A percentile compares a stretch with the other conserved stretches of the same genome.
phyloP scores from a whole-genome alignment of 2,113 vertebrate genomes.

The Onychorhynchus coronatus region DNA sequence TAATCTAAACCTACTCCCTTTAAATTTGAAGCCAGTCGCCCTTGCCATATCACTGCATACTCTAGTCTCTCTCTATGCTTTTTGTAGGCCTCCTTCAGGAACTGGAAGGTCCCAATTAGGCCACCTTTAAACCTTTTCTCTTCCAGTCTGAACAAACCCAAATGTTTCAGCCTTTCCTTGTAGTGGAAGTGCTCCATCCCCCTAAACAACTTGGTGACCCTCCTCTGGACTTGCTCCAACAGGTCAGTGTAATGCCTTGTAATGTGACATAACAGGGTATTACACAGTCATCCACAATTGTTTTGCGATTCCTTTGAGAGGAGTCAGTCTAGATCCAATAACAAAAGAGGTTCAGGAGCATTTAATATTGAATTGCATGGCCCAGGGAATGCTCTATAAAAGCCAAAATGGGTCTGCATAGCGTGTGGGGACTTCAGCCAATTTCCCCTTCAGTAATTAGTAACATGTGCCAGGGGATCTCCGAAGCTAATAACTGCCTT shows the following conservation, averaged over 20 bases:
- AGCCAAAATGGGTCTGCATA: neutral
- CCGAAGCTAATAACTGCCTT: neutral
- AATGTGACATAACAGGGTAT: neutral
- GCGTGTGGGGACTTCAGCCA: neutral
- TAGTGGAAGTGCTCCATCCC: neutral
- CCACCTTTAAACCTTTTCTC: neutral
- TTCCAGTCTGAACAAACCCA: neutral
- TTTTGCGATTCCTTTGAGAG: neutral
- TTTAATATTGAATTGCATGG: neutral
- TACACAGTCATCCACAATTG: neutral
- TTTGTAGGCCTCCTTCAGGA: neutral
- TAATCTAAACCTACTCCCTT: neutral
- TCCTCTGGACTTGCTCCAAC: neutral
- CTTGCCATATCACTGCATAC: neutral
- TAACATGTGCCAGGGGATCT: neutral
- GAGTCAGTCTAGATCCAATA: neutral
- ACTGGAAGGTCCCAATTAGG: neutral
- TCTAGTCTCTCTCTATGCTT: neutral
- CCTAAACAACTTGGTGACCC: neutral
- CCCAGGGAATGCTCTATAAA: neutral
- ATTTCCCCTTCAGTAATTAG: neutral
- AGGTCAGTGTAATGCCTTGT: neutral
- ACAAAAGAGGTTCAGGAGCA: neutral
- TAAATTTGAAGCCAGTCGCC: neutral
- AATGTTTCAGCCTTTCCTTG: neutral